Evolutionary conservation across 2,797 vertebrate genomes (phyloP), one percentile per base, ranked within the genome.

Genomic region (Acanthurus leucopareius): DNA sequence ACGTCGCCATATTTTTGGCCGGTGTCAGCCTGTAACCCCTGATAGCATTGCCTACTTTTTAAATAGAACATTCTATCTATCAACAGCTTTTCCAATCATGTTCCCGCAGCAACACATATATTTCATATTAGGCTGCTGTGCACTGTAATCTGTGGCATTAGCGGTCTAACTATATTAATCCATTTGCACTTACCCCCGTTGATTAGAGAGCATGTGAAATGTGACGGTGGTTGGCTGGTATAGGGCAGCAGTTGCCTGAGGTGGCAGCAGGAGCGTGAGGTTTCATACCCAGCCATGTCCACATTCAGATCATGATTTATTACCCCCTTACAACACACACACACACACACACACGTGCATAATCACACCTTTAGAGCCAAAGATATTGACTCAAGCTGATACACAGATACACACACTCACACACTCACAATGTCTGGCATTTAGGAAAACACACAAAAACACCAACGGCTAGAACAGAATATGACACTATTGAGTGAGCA

Each of bases 221-320:
- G 93, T 89, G 91, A 75, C 40, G 86, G 82, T 82, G 87, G 85
- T 83, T 90, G 89, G 89, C 91, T 91, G 90, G 91, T 92, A 92
- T 91, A 94, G 93, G 92, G 90, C 92, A 93, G 85, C 84, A 48
- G 88, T 93, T 80, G 95, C 94, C 95, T 89, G 91, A 90, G 95
- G 95, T 93, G 92, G 91, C 89, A 89, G 88, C 79, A 44, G 58
- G 75, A 89, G 85, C 85, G 83, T 75, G 88, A 87, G 88, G 83
- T 88, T 92, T 95, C 88, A 91, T 93, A 92, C 88, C 66, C 74
- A 87, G 92, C 91, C 92, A 88, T 72, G 91, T 92, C 82, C 80
- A 78, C 92, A 91, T 92, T 91, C 89, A 92, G 91, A 92, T 92
- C 88, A 93, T 95, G 95, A 96, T 96, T 96, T 96, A 96, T 96